Evolutionary conservation across 1,140 invertebrate genomes (phyloP), one percentile per base, ranked within the genome.

Genomic region (Bathynomus jamesi): DNA sequence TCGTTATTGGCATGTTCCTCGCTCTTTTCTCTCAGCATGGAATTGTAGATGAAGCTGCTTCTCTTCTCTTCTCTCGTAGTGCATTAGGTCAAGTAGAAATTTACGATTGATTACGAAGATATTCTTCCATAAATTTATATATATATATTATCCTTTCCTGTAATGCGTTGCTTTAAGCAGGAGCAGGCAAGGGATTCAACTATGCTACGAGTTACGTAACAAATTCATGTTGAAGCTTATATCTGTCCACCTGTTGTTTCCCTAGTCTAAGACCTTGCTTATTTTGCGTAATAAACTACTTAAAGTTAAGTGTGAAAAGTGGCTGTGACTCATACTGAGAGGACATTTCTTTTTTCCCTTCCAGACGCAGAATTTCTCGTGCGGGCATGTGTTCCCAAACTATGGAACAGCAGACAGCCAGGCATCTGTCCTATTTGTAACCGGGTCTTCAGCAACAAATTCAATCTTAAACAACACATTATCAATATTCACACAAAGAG

Each of bases 391-490:
- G 70, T 75, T 75, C 73, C 73, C 72, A 77, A 74, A 72, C 77
- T 74, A 63, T 79, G 78, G 78, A 78, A 88, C 83, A 87, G 86
- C 81, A 83, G 88, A 83, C 87, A 87, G 82, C 87, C 87, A 80
- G 83, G 87, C 79, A 87, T 87, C 76, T 90, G 89, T 85, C 87
- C 86, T 81, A 87, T 89, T 84, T 90, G 89, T 85, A 89, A 89
- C 79, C 64, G 78, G 28, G 71, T 78, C 71, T 78, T 78, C 76
- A 77, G 75, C 71, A 78, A 78, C 75, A 78, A 78, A 74, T 78
- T 78, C 71, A 78, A 78, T 72, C 71, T 78, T 65, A 78, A 78
- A 75, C 78, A 80, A 76, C 79, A 80, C 75, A 79, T 79, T 67
- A 75, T 80, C 69, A 80, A 80, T 74, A 78, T 80, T 71, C 79